Base-by-base conservation (phyloP, 2,113 vertebrate genomes). In the Aspiorhynchus laticeps region DNA sequence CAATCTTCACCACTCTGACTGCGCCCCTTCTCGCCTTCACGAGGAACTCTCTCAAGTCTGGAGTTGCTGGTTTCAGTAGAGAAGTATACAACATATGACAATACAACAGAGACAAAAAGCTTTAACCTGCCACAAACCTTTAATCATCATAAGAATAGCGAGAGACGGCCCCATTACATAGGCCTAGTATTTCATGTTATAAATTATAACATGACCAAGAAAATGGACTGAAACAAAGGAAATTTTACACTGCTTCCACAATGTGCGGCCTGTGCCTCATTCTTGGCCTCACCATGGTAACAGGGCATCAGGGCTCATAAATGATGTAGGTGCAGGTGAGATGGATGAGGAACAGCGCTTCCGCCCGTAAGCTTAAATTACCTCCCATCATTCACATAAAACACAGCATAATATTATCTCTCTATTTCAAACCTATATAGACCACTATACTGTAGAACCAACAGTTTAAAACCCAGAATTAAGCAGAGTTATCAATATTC, bases 11-110 rank as follows among this genome's bases (percentile, higher is more conserved):
- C 87, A 97, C 95, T 88, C 98, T 95, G 89, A 98, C 89, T 1
- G 95, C 95, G 90, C 98, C 98, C 28, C 95, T 96, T 78, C 97
- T 97, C 0, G 97, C 98, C 90, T 95, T 96, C 87, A 97, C 96
- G 92, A 99, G 96, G 91, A 99, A 99, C 71, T 97, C 96, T 93
- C 95, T 97, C 92, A 99, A 94, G 90, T 99, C 97, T 26, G 96
- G 93, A 9, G 98, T 97, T 87, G 98, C 98, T 99, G 86, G 69
- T 88, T 86, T 51, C 67, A 82, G 90, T 46, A 88, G 75, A 83
- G 82, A 87, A 78, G 21, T 61, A 56, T 56, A 53, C 51, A 53
- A 19, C 48, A 53, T 17, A 78, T 79, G 76, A 79, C 8, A 6
- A 43, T 43, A 43, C 41, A 46, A 14, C 46, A 48, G 11, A 48